Conservation (phyloP, 23 tunicate genomes). For the Trididemnum miniatum region DNA sequence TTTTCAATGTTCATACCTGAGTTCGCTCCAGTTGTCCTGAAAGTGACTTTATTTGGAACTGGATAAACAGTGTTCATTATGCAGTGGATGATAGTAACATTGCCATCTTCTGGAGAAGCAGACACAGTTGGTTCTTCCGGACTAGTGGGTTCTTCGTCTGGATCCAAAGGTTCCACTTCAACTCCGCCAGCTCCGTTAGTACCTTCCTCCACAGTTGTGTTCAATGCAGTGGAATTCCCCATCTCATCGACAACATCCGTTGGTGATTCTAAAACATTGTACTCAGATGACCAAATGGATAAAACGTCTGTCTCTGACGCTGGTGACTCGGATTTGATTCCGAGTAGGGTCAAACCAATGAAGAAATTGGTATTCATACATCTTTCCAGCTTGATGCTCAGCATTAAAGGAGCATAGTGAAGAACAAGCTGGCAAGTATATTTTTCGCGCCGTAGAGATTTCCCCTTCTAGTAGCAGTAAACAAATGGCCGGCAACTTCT, state of each 20-base stretch:
- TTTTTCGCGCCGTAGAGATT: too few species aligned
- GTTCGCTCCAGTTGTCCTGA: background rate
- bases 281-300: too few species aligned
- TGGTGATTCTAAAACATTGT: background rate
- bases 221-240: background rate
- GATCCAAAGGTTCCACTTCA: background rate
- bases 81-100: slow-evolving; percentile 2
- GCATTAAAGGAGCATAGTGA: too few species aligned
- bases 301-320: too few species aligned
- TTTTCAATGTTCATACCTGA: too few species aligned
- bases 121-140: background rate
- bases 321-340: too few species aligned
- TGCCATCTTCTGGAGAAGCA: background rate
- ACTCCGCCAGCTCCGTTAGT: background rate
- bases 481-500: too few species aligned
- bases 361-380: too few species aligned
- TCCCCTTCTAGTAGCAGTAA: too few species aligned
- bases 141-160: background rate
- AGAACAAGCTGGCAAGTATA: too few species aligned
- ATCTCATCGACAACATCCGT: background rate
- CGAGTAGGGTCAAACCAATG: too few species aligned
- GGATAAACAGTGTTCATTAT: slow-evolving; percentile 3
- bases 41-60: background rate
- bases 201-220: background rate
- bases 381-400: too few species aligned